phyloP scores from a whole-genome alignment of 2,888 invertebrate genomes.

The Gibbula magus region DNA sequence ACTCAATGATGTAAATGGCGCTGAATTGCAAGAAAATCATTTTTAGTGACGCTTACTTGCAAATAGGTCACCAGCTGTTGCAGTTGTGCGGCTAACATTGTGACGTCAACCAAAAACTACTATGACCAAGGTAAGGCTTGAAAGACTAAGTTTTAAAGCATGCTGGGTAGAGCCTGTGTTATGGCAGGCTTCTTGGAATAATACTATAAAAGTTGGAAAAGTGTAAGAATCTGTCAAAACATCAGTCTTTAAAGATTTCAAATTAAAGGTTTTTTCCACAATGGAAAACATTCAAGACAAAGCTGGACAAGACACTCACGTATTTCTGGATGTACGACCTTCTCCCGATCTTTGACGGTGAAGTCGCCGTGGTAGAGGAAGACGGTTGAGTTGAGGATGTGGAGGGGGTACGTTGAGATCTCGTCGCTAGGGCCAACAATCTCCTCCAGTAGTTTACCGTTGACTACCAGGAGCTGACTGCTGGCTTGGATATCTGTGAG shows the following conservation, averaged over 20 bases:
- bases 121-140: too few relatives aligned
- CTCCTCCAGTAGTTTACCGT: slow-evolving; percentile 50
- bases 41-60: too few relatives aligned
- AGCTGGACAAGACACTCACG: slow-evolving; percentile 37
- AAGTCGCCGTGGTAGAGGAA: slow-evolving; percentile 48
- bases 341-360: slow-evolving; percentile 31
- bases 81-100: too few relatives aligned
- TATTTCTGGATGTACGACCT: slow-evolving; percentile 38
- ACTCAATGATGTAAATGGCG: too few relatives aligned
- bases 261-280: too few relatives aligned
- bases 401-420: slow-evolving; percentile 48
- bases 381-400: slow-evolving; percentile 44
- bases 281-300: background rate
- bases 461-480: slow-evolving; percentile 58
- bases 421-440: slow-evolving; percentile 45
- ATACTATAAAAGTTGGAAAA: background rate
- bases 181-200: too few relatives aligned
- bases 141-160: too few relatives aligned
- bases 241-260: background rate
- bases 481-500: slow-evolving; percentile 55
- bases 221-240: background rate
- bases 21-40: too few relatives aligned
- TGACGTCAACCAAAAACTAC: too few relatives aligned
- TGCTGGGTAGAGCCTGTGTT: too few relatives aligned
- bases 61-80: too few relatives aligned